Base-by-base conservation (phyloP, 2,888 invertebrate genomes). In the Lasioglossum morio region DNA sequence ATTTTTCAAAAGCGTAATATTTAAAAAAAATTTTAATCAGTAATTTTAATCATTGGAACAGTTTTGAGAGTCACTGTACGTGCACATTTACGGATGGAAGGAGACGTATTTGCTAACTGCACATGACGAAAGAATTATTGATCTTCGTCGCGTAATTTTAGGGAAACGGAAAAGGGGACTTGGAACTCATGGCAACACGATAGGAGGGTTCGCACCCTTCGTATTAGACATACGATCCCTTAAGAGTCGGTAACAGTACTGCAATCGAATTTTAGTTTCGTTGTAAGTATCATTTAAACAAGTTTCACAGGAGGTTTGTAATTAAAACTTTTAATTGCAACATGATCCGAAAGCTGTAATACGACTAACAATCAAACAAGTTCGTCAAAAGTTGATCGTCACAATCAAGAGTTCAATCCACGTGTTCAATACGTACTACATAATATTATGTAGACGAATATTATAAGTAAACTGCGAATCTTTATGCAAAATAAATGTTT, bases 131-230 rank as follows among this genome's bases (percentile, higher is more conserved):
- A 40, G 77, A 78, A 75, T 76, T 86, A 86, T 86, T 72, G 83
- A 86, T 82, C 78, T 63, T 16, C 16, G n/a, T 27, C 76, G 23
- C 40, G 12, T 40, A 72, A 43, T 81, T 78, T 82, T 79, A 73
- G 76, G 85, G 76, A 76, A 85, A 81, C 48, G 12, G 63, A 30
- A 77, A 78, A 60, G 77, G 87, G 85, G 83, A 79, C 70, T 87
- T 74, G n/a, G n/a, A 10, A 53, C 53, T 83, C 85, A 57, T 87
- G 66, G 87, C 85, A 85, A 87, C 85, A 43, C 63, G 48, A 73
- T 76, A 40, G 19, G 63, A 72, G 79, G 80, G 79, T 78, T 46
- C 81, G 73, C 87, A 60, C 81, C 87, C 87, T 76, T 66, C 77
- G 48, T 19, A 46, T 60, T 53, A 34, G 60, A 19, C 34, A 23